Base-by-base conservation (phyloP, 1,140 invertebrate genomes). In the Pollicipes pollicipes region DNA sequence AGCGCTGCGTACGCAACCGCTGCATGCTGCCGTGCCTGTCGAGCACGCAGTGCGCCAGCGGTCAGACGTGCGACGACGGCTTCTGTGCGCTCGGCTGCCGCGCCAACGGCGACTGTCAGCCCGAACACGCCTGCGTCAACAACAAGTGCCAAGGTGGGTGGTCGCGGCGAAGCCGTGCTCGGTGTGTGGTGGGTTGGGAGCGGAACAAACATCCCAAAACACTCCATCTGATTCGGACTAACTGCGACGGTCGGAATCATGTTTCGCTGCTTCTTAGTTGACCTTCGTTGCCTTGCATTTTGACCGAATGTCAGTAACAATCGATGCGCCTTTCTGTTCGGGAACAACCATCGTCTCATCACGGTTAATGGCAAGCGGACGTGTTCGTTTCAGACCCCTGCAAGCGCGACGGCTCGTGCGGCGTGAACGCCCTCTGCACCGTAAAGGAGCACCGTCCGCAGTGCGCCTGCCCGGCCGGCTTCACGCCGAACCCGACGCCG, bases 121-220 rank as follows among this genome's bases (percentile, higher is more conserved):
- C 80, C 27, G 83, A 86, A 69, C 83, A 92, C 77, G 86, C 90
- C 2, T 95, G 92, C 76, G 84, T 93, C 28, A 87, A 89, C 69
- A 90, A 88, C 76, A 88, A 88, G 79, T 95, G 92, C 78, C 81
- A 86, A 77, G 87, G 94, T 82, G 90, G 91, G 28, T 95, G 91
- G 76, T 80, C n/a, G n/a, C n/a, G n/a, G n/a, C n/a, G n/a, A n/a
- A n/a, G n/a, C n/a, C n/a, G n/a, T n/a, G n/a, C n/a, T n/a, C n/a
- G n/a, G n/a, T n/a, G n/a, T n/a, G n/a, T n/a, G n/a, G n/a, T n/a
- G n/a, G n/a, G n/a, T n/a, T n/a, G n/a, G n/a, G n/a, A n/a, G n/a
- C n/a, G n/a, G n/a, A n/a, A n/a, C n/a, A n/a, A n/a, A n/a, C n/a
- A n/a, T n/a, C n/a, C n/a, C n/a, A n/a, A n/a, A n/a, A n/a, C n/a